Evolutionary conservation across 2,113 vertebrate species (phyloP).

Genomic region (Ascaphus truei): DNA sequence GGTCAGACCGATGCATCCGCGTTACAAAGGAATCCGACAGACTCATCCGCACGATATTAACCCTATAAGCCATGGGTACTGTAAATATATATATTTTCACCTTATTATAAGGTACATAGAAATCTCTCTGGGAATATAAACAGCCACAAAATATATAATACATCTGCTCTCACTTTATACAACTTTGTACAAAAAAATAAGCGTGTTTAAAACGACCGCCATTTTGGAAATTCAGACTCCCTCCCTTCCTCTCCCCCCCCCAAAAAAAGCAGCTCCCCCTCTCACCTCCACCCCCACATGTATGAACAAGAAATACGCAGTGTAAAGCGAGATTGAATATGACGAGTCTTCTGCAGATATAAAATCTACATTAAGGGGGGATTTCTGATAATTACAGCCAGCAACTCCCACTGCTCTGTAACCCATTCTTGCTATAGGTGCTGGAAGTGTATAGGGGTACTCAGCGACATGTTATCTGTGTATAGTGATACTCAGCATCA

Average conservation of each 20-base stretch:
- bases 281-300: not conserved
- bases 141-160: conserved; percentile 35
- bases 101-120: conserved; percentile 39
- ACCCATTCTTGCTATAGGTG: too few species aligned
- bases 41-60: not conserved
- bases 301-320: not conserved
- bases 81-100: conserved; percentile 33
- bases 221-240: conserved; percentile 26
- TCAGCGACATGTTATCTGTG: not conserved
- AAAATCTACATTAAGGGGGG: too few species aligned
- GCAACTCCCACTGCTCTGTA: too few species aligned
- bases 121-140: conserved; percentile 38
- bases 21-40: conserved; percentile 22
- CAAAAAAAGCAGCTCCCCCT: conserved; percentile 8
- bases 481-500: not conserved
- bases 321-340: not conserved
- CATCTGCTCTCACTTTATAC: conserved; percentile 35
- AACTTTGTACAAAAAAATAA: conserved; percentile 30
- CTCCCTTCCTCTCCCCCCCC: too few species aligned
- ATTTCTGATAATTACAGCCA: too few species aligned
- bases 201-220: conserved; percentile 19
- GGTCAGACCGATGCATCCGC: conserved; percentile 12
- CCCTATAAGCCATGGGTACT: not conserved
- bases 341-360: too few species aligned
- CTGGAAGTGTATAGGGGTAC: conserved; percentile 2